phyloP scores from a whole-genome alignment of 2,888 invertebrate species.

The Macrosoma leucophasiata region DNA sequence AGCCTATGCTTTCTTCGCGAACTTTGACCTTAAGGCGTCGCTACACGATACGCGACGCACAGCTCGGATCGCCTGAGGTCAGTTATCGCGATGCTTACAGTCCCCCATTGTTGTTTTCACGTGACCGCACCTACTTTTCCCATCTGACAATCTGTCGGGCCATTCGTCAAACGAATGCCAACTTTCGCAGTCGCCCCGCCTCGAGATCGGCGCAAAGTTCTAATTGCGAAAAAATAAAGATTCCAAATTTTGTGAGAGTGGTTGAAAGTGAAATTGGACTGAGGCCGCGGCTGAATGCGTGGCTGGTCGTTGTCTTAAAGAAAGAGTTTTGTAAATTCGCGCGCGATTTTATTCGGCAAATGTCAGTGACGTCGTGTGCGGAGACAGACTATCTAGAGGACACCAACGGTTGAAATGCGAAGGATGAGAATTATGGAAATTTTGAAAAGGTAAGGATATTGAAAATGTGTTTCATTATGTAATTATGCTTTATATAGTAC shows the following conservation, averaged over 20 bases:
- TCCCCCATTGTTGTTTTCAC: conserved; percentile 44
- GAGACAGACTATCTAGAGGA: conserved; percentile 9
- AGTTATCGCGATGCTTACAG: conserved; percentile 24
- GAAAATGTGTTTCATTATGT: too few species aligned
- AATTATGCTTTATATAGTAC: too few species aligned
- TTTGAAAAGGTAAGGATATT: conserved; percentile 38
- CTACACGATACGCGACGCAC: too few species aligned
- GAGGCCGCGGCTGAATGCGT: conserved; percentile 13
- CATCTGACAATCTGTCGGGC: conserved; percentile 32
- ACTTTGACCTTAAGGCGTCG: too few species aligned
- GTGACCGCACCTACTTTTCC: conserved; percentile 39
- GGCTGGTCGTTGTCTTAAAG: conserved; percentile 9
- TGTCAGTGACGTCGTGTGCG: conserved; percentile 1
- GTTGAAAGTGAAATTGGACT: conserved; percentile 15
- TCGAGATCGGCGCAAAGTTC: conserved; percentile 8
- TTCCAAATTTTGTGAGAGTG: conserved; percentile 15
- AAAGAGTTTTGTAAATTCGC: conserved; percentile 16
- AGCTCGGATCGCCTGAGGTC: too few species aligned
- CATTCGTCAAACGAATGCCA: conserved; percentile 44
- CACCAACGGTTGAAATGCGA: too few species aligned
- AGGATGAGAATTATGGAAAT: conserved; percentile 44
- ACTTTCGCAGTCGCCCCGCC: conserved; percentile 49
- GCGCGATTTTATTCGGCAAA: conserved; percentile 12
- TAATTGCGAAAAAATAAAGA: too few species aligned
- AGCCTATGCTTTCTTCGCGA: too few species aligned